Percentiles rank a stretch among this genome's conserved stretches.
Evolutionary conservation across 2,888 invertebrate genomes (phyloP).

Genomic region (Oeneis ivallda): DNA sequence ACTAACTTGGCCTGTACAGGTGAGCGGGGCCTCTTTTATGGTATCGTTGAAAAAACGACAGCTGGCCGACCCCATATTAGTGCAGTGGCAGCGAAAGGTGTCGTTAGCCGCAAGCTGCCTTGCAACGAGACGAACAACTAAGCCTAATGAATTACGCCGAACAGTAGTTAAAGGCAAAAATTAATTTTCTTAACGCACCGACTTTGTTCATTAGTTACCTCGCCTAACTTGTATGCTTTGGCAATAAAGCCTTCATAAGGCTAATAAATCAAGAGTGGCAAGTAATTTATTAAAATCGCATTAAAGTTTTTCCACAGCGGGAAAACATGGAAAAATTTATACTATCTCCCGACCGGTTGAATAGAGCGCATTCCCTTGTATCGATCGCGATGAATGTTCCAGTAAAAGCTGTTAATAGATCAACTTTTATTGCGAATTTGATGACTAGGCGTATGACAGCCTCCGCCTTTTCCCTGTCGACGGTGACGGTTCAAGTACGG

Average conservation of each 20-base stretch:
- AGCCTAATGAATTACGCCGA: slow-evolving; percentile 49
- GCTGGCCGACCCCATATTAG: slow-evolving; percentile 55
- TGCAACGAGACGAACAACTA: slow-evolving; percentile 44
- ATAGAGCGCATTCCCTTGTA: slow-evolving; percentile 50
- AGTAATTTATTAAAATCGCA: slow-evolving; percentile 68
- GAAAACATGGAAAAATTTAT: slow-evolving; percentile 61
- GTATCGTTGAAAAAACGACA: slow-evolving; percentile 56
- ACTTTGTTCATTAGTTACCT: slow-evolving; percentile 38
- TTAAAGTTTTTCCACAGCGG: slow-evolving; percentile 61
- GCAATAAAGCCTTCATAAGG: slow-evolving; percentile 45
- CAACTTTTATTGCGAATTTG: slow-evolving; percentile 41
- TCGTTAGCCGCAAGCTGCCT: slow-evolving; percentile 48
- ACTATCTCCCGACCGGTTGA: slow-evolving; percentile 46
- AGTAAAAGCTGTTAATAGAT: slow-evolving; percentile 52
- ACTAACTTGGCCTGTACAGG: slow-evolving; percentile 50
- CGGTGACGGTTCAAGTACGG: slow-evolving; percentile 23
- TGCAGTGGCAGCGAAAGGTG: slow-evolving; percentile 57
- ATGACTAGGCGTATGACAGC: slow-evolving; percentile 35
- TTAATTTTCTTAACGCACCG: slow-evolving; percentile 50
- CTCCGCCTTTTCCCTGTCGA: slow-evolving; percentile 39
- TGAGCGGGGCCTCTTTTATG: slow-evolving; percentile 50
- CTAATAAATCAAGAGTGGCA: slow-evolving; percentile 43
- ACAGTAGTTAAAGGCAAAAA: slow-evolving; percentile 48
- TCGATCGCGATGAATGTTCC: slow-evolving; percentile 52
- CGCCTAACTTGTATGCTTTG: slow-evolving; percentile 43